phyloP scores from a whole-genome alignment of 2,888 invertebrate genomes.

The Mesopsocus fuscifrons region DNA sequence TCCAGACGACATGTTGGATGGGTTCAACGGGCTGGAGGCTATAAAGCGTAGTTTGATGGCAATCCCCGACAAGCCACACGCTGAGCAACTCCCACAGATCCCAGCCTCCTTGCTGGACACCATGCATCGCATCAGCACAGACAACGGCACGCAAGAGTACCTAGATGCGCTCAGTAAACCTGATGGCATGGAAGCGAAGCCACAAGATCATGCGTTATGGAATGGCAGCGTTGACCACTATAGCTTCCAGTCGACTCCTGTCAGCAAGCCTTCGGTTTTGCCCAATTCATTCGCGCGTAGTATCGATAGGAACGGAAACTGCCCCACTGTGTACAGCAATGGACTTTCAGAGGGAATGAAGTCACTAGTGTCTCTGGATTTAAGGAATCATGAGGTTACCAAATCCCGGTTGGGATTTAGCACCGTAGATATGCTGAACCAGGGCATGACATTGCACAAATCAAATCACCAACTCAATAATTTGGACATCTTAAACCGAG shows the following conservation, averaged over 20 bases:
- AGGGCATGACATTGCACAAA: no score
- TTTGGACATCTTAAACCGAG: no score
- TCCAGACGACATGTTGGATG: not conserved
- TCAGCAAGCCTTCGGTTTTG: not conserved
- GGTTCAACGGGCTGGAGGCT: not conserved
- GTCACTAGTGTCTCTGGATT: no score
- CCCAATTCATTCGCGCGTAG: not conserved
- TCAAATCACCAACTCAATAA: no score
- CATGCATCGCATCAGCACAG: conserved; percentile 4
- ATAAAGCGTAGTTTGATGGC: not conserved
- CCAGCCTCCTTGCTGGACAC: not conserved
- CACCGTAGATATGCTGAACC: no score
- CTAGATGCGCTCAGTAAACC: not conserved
- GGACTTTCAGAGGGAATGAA: not conserved
- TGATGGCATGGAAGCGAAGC: not conserved
- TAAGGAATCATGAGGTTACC: no score
- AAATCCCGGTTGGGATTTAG: not conserved
- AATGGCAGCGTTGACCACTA: not conserved
- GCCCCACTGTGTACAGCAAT: not conserved
- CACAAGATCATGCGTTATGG: not conserved
- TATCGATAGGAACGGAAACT: conserved; percentile 5
- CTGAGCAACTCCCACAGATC: not conserved
- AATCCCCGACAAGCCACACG: not conserved
- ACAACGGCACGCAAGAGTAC: conserved; percentile 3
- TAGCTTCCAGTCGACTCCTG: not conserved